phyloP scores from a whole-genome alignment of 2,113 vertebrate genomes.

The Petromus typicus region DNA sequence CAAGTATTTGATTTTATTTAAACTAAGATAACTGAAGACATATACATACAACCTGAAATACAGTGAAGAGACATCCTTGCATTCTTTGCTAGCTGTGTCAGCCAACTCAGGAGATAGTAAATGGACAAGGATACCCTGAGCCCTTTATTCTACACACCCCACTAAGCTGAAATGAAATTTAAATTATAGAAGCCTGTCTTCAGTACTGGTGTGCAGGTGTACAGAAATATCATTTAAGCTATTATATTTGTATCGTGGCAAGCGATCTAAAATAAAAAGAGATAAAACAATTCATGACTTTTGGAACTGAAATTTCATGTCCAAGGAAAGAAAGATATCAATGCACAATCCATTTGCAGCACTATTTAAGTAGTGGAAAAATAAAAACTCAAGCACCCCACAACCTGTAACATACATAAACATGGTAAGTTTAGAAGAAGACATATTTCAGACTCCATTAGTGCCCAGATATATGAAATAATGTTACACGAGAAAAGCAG shows the following conservation, averaged over 20 bases:
- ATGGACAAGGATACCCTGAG: not conserved
- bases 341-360: not conserved
- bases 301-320: not conserved
- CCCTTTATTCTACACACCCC: not conserved
- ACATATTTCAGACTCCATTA: not conserved
- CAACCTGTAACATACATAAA: not conserved
- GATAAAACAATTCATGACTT: constrained; percentile 46
- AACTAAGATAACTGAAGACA: constrained; percentile 3
- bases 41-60: not conserved
- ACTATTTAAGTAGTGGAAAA: not conserved
- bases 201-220: not conserved
- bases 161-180: not conserved
- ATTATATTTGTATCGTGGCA: not conserved
- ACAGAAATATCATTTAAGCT: not conserved
- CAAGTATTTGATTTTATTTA: constrained; percentile 6
- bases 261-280: constrained; percentile 33
- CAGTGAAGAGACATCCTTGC: not conserved
- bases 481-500: not conserved
- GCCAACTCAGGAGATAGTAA: not conserved
- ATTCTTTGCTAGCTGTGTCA: not conserved
- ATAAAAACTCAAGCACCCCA: not conserved
- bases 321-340: not conserved
- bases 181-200: not conserved
- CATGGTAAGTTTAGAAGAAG: not conserved
- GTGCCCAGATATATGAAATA: not conserved